Evolutionary conservation across 2,113 vertebrate species (phyloP).

Genomic region (Sturnus vulgaris): DNA sequence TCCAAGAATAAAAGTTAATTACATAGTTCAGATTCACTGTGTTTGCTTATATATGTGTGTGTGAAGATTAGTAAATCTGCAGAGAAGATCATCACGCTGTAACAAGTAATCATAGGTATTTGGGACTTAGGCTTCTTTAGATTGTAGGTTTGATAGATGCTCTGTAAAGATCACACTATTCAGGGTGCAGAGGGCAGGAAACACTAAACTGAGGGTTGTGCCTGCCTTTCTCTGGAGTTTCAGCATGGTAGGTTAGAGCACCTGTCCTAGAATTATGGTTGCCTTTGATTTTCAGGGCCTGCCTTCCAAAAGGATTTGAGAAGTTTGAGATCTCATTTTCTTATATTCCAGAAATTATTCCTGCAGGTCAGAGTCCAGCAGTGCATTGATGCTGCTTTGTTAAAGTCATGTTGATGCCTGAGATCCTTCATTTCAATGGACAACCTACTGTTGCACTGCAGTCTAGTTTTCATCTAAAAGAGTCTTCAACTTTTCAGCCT

Average conservation of each 20-base stretch:
- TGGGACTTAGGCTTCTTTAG: neutral
- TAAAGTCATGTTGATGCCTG: neutral
- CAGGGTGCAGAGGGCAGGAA: neutral
- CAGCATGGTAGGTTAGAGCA: neutral
- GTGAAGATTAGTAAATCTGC: neutral
- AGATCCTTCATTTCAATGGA: neutral
- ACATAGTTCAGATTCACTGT: neutral
- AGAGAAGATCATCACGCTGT: neutral
- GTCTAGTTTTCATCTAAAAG: neutral
- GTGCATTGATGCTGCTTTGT: neutral
- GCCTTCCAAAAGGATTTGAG: neutral
- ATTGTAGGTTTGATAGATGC: neutral
- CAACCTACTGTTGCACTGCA: neutral
- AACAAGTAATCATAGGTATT: neutral
- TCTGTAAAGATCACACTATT: neutral
- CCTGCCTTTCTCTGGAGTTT: neutral
- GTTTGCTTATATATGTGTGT: neutral
- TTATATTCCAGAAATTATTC: neutral
- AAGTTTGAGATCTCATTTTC: neutral
- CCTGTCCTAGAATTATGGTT: neutral
- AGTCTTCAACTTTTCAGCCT: neutral
- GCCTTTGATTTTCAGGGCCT: neutral
- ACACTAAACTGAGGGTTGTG: neutral
- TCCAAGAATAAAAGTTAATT: neutral
- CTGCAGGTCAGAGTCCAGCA: neutral